phyloP scores from a whole-genome alignment of 2,113 vertebrate genomes.

The Protobothrops flavoviridis region DNA sequence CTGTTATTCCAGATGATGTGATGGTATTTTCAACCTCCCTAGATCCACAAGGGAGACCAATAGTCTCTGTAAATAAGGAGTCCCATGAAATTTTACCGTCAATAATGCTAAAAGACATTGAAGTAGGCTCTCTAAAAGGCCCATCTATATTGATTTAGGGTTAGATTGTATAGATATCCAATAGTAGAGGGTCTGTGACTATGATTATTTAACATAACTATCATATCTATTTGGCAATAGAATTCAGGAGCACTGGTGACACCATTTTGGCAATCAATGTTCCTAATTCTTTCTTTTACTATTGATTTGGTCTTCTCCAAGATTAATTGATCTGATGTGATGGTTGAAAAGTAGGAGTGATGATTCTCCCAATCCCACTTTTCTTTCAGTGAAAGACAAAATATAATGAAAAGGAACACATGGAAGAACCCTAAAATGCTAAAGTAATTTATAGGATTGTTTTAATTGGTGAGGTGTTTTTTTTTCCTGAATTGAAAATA shows the following conservation, averaged over 20 bases:
- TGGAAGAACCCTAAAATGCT: background rate
- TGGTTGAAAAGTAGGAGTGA: no score
- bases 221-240: background rate
- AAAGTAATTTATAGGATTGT: background rate
- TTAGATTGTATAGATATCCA: background rate
- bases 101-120: background rate
- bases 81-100: background rate
- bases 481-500: background rate
- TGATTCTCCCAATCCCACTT: background rate
- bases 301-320: background rate
- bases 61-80: background rate
- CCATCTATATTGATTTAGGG: background rate
- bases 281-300: background rate
- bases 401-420: no score
- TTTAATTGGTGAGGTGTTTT: background rate
- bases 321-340: background rate
- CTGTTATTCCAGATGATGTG: background rate
- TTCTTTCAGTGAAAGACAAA: background rate
- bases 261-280: background rate
- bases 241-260: background rate
- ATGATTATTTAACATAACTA: background rate
- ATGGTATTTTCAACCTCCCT: background rate
- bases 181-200: background rate
- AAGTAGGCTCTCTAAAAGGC: background rate
- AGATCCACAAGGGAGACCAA: background rate